Evolutionary conservation across 2,888 invertebrate genomes (phyloP), one percentile per base, ranked within the genome.

Genomic region (Cinara cedri): DNA sequence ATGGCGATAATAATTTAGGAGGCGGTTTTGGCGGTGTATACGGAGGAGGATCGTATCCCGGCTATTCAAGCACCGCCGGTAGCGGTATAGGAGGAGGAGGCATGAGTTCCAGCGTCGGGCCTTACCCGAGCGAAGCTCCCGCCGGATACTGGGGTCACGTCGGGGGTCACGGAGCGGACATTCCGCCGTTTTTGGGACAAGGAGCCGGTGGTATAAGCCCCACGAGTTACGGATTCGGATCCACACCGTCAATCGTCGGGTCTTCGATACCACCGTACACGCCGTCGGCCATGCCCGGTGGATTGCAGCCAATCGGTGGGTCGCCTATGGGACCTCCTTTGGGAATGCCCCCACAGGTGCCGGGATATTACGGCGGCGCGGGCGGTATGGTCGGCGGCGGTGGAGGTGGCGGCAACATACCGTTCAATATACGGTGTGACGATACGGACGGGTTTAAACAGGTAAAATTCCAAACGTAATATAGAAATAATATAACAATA

Each of bases 391-490:
- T 82, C 34, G 81, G 82, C 85, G 62, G 65, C 54, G 62, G 82
- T 51, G 82, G 70, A 21, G 6, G 68, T 10, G 76, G 82, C 13
- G 82, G 81, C 13, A 83, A 82, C 55, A 83, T 83, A 74, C 84
- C 84, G 11, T 83, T 83, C 82, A 84, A 86, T 78, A 89, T 90
- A 0, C 88, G 93, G 82, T 95, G 95, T 84, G 94, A 94, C 83
- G 94, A 94, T 80, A 89, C 89, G 62, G 94, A 93, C 84, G 91
- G 91, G 84, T 95, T 94, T 85, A 91, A 93, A 85, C 94, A 94
- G 83, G 85, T 85, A 3, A 62, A 1, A 55, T 42, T 14, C 1
- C 3, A 60, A 60, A n/a, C 16, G 34, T 6, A 34, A 34, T 34
- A n/a, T n/a, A n/a, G n/a, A n/a, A n/a, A n/a, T n/a, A n/a, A n/a